Base-by-base conservation (phyloP, 1,140 invertebrate genomes). In the Coelopa frigida region DNA sequence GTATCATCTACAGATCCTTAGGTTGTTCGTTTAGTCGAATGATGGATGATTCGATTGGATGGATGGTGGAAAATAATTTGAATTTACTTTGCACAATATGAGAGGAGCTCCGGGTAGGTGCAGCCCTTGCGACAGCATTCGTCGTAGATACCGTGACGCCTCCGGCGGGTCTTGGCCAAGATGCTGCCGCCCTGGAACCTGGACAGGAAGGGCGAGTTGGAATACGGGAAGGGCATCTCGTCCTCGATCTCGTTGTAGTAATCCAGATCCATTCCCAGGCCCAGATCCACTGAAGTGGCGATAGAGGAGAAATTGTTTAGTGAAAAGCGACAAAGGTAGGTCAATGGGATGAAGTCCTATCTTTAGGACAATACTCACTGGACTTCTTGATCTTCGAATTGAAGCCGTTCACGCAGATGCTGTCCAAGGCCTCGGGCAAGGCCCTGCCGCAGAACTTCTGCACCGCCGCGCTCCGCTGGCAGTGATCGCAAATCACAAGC, bases 21-120 rank as follows among this genome's bases (percentile, higher is more conserved):
- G n/a, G n/a, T n/a, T n/a, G n/a, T n/a, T n/a, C n/a, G n/a, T n/a
- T n/a, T n/a, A n/a, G n/a, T n/a, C n/a, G n/a, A n/a, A n/a, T n/a
- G n/a, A n/a, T n/a, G n/a, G n/a, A n/a, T n/a, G n/a, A n/a, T n/a
- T n/a, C n/a, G n/a, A n/a, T n/a, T n/a, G n/a, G n/a, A n/a, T n/a
- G n/a, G n/a, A n/a, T n/a, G n/a, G n/a, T n/a, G n/a, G n/a, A n/a
- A n/a, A n/a, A n/a, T n/a, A n/a, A n/a, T n/a, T n/a, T n/a, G n/a
- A n/a, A n/a, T n/a, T n/a, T n/a, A n/a, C n/a, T n/a, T n/a, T n/a
- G 14, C 43, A 20, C 61, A 65, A 37, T 65, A 65, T 15, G 50
- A 47, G 3, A 3, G 12, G n/a, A 65, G 46, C 17, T 57, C 54
- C 4, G 1, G 4, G 1, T 39, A 15, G 14, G 12, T 7, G 21